phyloP scores from a whole-genome alignment of 2,113 vertebrate species.

The Lipophrys pholis region DNA sequence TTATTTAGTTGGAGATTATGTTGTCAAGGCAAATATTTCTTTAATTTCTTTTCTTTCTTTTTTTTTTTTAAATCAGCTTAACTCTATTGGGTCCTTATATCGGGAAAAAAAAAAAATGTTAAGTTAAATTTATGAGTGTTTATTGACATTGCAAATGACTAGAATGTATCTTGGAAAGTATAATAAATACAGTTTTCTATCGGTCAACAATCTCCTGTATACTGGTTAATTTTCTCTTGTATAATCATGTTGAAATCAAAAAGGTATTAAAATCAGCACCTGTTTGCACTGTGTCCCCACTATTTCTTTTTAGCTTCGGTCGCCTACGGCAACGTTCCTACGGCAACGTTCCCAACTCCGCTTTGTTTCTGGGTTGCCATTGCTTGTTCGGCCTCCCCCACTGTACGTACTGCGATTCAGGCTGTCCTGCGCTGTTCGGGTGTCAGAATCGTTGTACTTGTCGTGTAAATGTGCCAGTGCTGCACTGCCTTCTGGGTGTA shows the following conservation, averaged over 20 bases:
- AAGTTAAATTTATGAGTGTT: conserved; percentile 85
- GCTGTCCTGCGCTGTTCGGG: conserved; percentile 1
- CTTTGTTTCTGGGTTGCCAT: no score
- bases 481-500: conserved; percentile 23
- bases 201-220: conserved; percentile 82
- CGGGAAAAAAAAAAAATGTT: conserved; percentile 82
- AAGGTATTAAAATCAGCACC: conserved; percentile 79
- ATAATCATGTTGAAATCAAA: conserved; percentile 79
- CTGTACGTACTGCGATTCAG: no score
- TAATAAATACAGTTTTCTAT: conserved; percentile 86
- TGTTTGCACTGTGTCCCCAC: conserved; percentile 74
- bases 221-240: conserved; percentile 83
- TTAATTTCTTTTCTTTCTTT: conserved; percentile 65
- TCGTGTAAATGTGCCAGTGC: conserved; percentile 43
- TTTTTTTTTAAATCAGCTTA: conserved; percentile 69
- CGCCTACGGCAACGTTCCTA: no score
- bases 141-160: conserved; percentile 82
- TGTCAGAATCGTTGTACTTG: conserved; percentile 22
- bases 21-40: conserved; percentile 63
- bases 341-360: no score
- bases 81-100: conserved; percentile 82
- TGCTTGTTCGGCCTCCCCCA: no score
- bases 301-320: conserved; percentile 52
- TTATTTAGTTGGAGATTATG: conserved; percentile 79
- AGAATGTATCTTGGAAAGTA: conserved; percentile 87